Conservation (phyloP, 1,140 invertebrate species). For the Drosophila sproati region DNA sequence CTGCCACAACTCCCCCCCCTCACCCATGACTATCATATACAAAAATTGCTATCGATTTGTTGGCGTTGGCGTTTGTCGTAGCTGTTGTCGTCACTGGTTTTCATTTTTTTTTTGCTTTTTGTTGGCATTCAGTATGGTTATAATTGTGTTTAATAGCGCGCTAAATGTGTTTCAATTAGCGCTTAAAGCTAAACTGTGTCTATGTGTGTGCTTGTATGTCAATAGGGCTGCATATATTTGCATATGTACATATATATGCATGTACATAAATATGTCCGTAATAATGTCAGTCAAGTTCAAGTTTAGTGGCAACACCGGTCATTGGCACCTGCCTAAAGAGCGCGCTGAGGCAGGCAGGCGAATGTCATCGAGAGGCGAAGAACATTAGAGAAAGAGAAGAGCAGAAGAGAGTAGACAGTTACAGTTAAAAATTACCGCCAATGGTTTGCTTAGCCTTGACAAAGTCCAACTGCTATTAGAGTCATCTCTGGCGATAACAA, state of each 20-base stretch:
- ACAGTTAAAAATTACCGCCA: constrained; percentile 13
- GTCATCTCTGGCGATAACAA: constrained; percentile 43
- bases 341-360: neutral
- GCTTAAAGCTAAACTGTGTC: constrained; percentile 41
- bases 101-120: neutral
- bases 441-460: constrained; percentile 20
- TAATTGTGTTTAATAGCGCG: constrained; percentile 80
- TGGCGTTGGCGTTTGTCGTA: constrained; percentile 8
- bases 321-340: constrained; percentile 40
- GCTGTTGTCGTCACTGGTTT: constrained; percentile 12
- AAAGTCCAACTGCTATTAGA: constrained; percentile 27
- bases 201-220: constrained; percentile 46
- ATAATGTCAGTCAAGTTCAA: constrained; percentile 43
- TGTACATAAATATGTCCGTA: neutral
- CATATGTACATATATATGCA: neutral
- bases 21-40: constrained; percentile 9
- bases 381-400: constrained; percentile 1
- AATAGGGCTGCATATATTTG: constrained; percentile 32
- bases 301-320: constrained; percentile 49
- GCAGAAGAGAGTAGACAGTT: neutral
- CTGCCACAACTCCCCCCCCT: constrained; percentile 10
- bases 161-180: constrained; percentile 80
- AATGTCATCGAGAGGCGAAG: neutral
- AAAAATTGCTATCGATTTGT: constrained; percentile 46
- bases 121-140: constrained; percentile 57